Conservation (phyloP, 2,797 vertebrate genomes). For the Diplodus puntazzo region DNA sequence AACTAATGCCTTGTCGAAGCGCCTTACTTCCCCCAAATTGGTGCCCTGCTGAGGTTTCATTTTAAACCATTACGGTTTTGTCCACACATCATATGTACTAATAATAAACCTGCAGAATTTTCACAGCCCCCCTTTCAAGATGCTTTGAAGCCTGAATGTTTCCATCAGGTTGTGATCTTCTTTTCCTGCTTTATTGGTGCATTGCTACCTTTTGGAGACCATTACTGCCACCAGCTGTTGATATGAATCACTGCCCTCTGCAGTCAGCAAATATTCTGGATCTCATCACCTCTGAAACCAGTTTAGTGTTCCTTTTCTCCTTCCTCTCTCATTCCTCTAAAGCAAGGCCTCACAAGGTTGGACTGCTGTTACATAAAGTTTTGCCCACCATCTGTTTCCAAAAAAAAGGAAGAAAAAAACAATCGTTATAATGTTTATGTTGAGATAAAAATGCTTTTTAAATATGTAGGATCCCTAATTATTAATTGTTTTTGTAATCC, state of each 20-base stretch:
- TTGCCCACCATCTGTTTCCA: too few relatives aligned
- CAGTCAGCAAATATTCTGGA: constrained; percentile 1
- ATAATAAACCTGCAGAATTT: neutral
- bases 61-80: neutral
- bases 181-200: constrained; percentile 5
- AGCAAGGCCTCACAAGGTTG: neutral
- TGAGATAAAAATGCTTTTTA: too few relatives aligned
- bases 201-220: constrained; percentile 13
- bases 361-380: too few relatives aligned
- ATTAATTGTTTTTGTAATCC: too few relatives aligned
- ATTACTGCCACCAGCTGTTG: constrained; percentile 36
- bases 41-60: neutral
- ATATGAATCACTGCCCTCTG: constrained; percentile 24
- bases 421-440: too few relatives aligned
- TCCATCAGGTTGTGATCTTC: neutral
- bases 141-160: constrained; percentile 1
- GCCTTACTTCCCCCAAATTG: neutral
- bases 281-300: neutral
- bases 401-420: too few relatives aligned
- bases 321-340: neutral
- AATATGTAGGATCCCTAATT: too few relatives aligned
- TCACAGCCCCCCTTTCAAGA: neutral
- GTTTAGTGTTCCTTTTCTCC: neutral
- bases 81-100: neutral
- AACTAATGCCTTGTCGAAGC: neutral